Evolutionary conservation across 2,888 invertebrate species (phyloP), one percentile per base, ranked within the genome.

Genomic region (Sinelater perroti): DNA sequence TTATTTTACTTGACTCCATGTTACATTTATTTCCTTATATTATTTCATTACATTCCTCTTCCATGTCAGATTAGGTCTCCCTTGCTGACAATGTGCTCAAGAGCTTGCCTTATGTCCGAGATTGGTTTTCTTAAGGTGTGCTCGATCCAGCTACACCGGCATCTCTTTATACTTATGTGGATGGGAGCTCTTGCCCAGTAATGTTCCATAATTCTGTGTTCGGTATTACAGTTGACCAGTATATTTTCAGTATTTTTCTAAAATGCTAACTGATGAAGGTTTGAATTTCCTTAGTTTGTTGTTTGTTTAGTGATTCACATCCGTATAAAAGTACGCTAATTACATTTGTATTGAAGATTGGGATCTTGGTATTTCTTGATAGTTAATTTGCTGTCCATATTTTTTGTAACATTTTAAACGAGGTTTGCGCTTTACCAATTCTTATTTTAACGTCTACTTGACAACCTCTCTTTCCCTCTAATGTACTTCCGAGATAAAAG

Each of bases 151-250:
- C 8, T 35, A 14, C 35, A 35, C 16, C 13, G 4, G 35, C 35
- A 17, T 35, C 16, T 35, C 17, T 40, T 40, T 18, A 40, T 40
- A n/a, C 40, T 40, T 40, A 40, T 18, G 5, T 40, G 20, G 20
- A 40, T 40, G 20, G n/a, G n/a, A 14, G 17, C 21, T 40, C 18
- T 40, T 40, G 8, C 3, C 40, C 20, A 3, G 20, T 40, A 20
- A 16, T 20, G 20, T 40, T 40, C 6, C 40, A 20, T 20, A 40
- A 20, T 8, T 40, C 17, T 18, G 40, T 18, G 20, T 40, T 40
- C 2, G 10, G 10, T 6, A 18, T 18, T 40, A 40, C 40, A 17
- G 17, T 20, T n/a, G 40, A 11, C 40, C 40, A 40, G 40, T 40
- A 40, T 30, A 6, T 30, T 30, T n/a, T n/a, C 40, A 40, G 20